Evolutionary conservation across 2,113 vertebrate species (phyloP).

Genomic region (Uropsilus gracilis): DNA sequence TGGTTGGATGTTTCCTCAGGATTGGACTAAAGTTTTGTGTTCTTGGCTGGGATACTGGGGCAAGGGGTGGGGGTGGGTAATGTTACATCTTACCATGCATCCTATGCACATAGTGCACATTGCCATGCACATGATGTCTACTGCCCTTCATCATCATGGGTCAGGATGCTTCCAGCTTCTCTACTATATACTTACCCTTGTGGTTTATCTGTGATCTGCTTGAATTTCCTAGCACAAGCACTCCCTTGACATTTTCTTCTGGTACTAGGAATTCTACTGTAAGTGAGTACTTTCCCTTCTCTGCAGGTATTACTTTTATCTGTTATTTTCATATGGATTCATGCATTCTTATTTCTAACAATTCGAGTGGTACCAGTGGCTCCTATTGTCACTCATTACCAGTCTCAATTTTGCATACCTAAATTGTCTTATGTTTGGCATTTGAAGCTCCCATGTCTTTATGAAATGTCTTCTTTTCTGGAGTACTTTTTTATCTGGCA

Average conservation of each 20-base stretch:
- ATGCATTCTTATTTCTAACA: not conserved
- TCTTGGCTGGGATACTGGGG: not conserved
- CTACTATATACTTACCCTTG: not conserved
- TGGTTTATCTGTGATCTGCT: not conserved
- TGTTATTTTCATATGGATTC: not conserved
- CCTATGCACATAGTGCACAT: too few species aligned
- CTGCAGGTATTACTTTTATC: not conserved
- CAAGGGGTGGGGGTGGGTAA: not conserved
- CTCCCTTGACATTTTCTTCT: not conserved
- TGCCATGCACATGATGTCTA: not conserved
- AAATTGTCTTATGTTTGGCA: not conserved
- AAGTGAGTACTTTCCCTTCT: not conserved
- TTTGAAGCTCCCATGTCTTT: not conserved
- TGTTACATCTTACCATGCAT: not conserved
- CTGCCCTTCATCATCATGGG: not conserved
- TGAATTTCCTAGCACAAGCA: not conserved
- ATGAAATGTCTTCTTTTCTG: not conserved
- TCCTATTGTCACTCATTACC: not conserved
- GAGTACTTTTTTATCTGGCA: not conserved
- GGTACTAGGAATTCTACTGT: not conserved
- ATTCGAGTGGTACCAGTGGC: not conserved
- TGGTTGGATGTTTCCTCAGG: not conserved
- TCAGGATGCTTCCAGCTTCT: not conserved
- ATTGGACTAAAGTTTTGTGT: not conserved
- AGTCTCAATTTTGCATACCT: not conserved